These are phyloP conservation scores for Dasyornis broadbenti DNA, from an alignment of 2,113 vertebrate genomes.

Conservation along the genomic window DNA sequence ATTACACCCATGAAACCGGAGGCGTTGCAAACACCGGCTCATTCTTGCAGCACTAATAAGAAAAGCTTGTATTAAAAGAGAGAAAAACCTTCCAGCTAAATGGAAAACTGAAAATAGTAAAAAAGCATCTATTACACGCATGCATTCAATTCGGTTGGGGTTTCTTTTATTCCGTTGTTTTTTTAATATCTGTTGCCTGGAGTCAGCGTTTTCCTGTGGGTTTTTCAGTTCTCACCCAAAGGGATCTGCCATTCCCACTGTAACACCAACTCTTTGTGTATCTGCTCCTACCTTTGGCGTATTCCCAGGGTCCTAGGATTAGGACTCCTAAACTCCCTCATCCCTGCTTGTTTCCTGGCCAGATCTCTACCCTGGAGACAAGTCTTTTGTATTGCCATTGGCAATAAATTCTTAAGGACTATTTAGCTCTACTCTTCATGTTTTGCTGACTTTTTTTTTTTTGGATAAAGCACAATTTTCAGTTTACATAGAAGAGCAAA, in stretches of 20 bases:
- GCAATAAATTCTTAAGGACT: neutral
- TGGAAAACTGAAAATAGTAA: neutral
- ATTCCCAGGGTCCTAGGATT: neutral
- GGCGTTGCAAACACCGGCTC: neutral
- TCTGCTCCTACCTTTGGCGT: neutral
- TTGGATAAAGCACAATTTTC: neutral
- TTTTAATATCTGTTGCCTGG: neutral
- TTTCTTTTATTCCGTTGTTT: neutral
- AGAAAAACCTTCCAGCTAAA: neutral
- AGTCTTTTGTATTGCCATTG: neutral
- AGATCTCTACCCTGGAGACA: neutral
- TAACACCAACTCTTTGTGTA: neutral
- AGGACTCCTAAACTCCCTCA: neutral
- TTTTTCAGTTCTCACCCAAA: neutral
- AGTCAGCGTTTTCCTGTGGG: neutral
- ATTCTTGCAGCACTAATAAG: neutral
- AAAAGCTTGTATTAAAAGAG: neutral
- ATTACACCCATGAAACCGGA: neutral
- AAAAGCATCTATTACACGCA: neutral
- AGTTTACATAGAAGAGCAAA: neutral
- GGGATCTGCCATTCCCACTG: neutral
- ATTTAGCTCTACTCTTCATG: neutral
- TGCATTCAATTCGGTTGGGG: neutral
- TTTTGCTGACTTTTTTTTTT: neutral
- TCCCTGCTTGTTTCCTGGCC: neutral